Evolutionary conservation across 2,113 vertebrate species (phyloP).

Genomic region (Stegostoma tigrinum): DNA sequence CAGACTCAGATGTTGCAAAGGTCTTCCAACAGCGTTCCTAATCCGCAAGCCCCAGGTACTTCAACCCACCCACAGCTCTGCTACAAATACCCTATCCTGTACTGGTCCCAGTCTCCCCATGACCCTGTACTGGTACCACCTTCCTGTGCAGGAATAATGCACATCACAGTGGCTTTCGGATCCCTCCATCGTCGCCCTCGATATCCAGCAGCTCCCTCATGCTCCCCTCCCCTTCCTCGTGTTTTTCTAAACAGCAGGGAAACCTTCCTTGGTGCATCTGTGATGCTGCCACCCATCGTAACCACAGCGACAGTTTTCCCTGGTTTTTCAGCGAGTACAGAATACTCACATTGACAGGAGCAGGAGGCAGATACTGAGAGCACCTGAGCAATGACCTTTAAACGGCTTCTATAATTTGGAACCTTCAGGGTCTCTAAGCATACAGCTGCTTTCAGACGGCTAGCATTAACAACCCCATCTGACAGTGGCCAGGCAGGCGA

Average conservation of each 20-base stretch:
- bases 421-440: background rate
- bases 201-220: background rate
- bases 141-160: background rate
- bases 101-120: background rate
- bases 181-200: background rate
- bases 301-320: background rate
- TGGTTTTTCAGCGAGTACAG: no score
- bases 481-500: background rate
- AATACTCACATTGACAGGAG: background rate
- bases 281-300: background rate
- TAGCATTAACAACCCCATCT: background rate
- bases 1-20: background rate
- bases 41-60: background rate
- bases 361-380: background rate
- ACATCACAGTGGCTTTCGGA: background rate
- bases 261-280: background rate
- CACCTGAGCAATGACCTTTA: background rate
- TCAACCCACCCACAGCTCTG: background rate
- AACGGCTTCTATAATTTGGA: background rate
- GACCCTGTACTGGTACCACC: background rate
- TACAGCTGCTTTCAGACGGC: background rate
- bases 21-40: background rate
- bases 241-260: background rate
- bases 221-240: background rate
- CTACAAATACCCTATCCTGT: background rate